A percentile compares a stretch with the other conserved stretches of the same genome.
These are phyloP conservation scores for Megalonaias nervosa DNA, from an alignment of 1,140 invertebrate species.

Conservation along the genomic window DNA sequence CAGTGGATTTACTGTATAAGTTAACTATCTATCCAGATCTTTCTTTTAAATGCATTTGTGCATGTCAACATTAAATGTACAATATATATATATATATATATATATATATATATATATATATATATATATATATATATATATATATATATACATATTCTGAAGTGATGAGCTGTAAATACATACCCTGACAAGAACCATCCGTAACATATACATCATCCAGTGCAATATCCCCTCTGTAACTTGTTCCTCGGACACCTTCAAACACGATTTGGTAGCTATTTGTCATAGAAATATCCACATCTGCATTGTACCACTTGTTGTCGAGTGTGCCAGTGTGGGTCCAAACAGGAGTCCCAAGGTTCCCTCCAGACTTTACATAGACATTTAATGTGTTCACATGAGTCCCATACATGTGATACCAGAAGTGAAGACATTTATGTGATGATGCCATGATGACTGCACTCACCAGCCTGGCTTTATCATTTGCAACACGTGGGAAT, in stretches of 20 bases:
- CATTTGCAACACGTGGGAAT: constrained; percentile 76
- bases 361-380: constrained; percentile 42
- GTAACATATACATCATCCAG: constrained; percentile 60
- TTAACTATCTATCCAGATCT: too few relatives aligned
- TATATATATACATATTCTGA: too few relatives aligned
- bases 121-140: too few relatives aligned
- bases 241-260: constrained; percentile 75
- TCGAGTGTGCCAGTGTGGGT: constrained; percentile 52
- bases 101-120: too few relatives aligned
- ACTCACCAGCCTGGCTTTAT: constrained; percentile 81
- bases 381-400: constrained; percentile 56
- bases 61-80: too few relatives aligned
- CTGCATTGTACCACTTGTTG: constrained; percentile 58
- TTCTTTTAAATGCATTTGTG: too few relatives aligned
- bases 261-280: constrained; percentile 75
- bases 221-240: constrained; percentile 62
- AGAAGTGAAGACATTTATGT: constrained; percentile 74
- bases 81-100: too few relatives aligned
- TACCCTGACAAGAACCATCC: constrained; percentile 50
- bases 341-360: constrained; percentile 47
- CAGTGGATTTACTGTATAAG: too few relatives aligned
- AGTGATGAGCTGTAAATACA: neutral
- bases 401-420: constrained; percentile 83
- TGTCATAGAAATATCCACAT: constrained; percentile 38
- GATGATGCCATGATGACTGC: constrained; percentile 36